These are phyloP conservation scores for Caenorhabditis remanei DNA, from an alignment of 1,140 invertebrate species.

Conservation along the genomic window DNA sequence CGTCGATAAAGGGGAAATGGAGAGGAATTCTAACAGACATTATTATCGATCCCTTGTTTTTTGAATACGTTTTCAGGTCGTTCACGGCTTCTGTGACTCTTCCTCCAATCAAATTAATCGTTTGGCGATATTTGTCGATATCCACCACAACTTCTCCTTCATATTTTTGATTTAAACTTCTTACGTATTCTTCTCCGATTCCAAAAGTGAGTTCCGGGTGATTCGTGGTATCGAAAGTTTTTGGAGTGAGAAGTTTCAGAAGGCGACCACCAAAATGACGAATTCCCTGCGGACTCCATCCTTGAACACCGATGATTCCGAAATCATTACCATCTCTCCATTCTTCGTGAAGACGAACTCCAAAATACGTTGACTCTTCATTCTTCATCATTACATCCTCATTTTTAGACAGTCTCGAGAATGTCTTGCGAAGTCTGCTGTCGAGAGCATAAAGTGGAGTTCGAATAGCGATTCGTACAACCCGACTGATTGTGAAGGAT, in stretches of 20 bases:
- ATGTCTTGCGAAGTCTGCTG: background rate
- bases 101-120: background rate
- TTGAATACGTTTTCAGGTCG: background rate
- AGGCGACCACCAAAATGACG: background rate
- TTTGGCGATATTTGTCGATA: background rate
- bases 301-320: background rate
- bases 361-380: background rate
- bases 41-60: background rate
- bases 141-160: background rate
- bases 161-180: background rate
- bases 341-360: background rate
- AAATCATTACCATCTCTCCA: background rate
- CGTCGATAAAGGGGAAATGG: background rate
- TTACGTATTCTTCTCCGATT: constrained; percentile 11
- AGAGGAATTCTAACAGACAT: background rate
- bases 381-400: background rate
- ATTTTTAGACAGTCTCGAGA: background rate
- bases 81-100: background rate
- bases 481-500: background rate
- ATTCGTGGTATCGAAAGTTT: background rate
- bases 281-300: background rate
- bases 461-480: background rate
- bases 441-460: background rate
- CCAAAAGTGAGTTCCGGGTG: background rate
- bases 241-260: background rate